Evolutionary conservation across 2,888 invertebrate species (phyloP).

Genomic region (Chrysolina haemoptera): DNA sequence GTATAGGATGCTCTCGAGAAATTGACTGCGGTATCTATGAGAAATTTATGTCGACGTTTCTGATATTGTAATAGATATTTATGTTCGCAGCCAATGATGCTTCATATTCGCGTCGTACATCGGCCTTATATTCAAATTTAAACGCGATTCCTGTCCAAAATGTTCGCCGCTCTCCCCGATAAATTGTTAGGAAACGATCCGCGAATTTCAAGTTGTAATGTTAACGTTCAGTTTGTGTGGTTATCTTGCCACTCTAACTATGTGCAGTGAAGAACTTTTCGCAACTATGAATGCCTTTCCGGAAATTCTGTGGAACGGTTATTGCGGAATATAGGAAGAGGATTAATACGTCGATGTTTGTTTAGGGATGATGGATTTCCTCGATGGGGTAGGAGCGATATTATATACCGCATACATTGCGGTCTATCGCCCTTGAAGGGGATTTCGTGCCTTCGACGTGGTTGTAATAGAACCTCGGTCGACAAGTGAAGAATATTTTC

Average conservation of each 20-base stretch:
- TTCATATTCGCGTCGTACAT: conserved; percentile 19
- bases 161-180: not conserved
- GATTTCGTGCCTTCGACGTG: too few species aligned
- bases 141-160: conserved; percentile 13
- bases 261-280: not conserved
- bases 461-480: too few species aligned
- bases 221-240: conserved; percentile 14
- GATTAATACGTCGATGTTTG: conserved; percentile 20
- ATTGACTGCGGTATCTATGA: conserved; percentile 15
- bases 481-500: too few species aligned
- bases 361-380: conserved; percentile 1
- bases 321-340: not conserved
- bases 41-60: conserved; percentile 17
- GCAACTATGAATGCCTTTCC: not conserved
- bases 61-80: conserved; percentile 20
- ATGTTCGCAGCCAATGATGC: conserved; percentile 8
- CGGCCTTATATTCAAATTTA: conserved; percentile 26
- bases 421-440: too few species aligned
- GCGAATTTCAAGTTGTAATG: not conserved
- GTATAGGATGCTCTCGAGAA: conserved; percentile 5
- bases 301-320: conserved; percentile 9
- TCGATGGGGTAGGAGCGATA: too few species aligned
- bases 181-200: conserved; percentile 19
- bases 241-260: not conserved
- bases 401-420: too few species aligned